Evolutionary conservation across 2,113 vertebrate genomes (phyloP), one percentile per base, ranked within the genome.

Genomic region (Syngnathus typhle): DNA sequence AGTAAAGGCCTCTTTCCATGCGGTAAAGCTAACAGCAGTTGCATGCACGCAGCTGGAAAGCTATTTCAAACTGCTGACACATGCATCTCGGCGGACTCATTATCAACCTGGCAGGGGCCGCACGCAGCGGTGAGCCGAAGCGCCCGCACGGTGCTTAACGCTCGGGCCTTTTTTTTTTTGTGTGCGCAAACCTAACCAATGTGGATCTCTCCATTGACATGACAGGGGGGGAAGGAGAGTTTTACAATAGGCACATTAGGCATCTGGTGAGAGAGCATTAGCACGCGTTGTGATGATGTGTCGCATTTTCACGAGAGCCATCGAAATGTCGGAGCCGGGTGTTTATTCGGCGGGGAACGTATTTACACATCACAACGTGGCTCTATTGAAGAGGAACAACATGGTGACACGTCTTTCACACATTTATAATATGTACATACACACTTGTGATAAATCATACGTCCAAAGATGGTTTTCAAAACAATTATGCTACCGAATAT

Each of bases 41-140:
- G 59, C 71, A 62, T 18, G 68, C 67, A 58, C 51, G 39, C 65
- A 73, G 83, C 81, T 75, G 52, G 79, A 83, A 78, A 71, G 79
- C 68, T 78, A 77, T 85, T 85, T 79, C 64, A 87, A 88, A 87
- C 0, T 82, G 87, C 88, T 88, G 89, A 88, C 84, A 86, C 84
- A 87, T 80, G 86, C 84, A 67, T 68, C 76, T 77, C 75, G 37
- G 78, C 74, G 69, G 80, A 84, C 76, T 85, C 85, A 88, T 89
- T 88, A 88, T 4, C n/a, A 73, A 77, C 62, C 80, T 85, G 86
- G 84, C 88, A 81, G 72, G 66, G 69, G 72, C 49, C n/a, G 49
- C 49, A 52, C 68, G 65, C 68, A 15, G 65, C 75, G 75, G 76
- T 67, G 23, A 11, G 73, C 72, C 70, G 7, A 70, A 27, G 79